These are phyloP conservation scores for Phyllotreta striolata DNA, from an alignment of 2,888 invertebrate genomes.

Conservation along the genomic window DNA sequence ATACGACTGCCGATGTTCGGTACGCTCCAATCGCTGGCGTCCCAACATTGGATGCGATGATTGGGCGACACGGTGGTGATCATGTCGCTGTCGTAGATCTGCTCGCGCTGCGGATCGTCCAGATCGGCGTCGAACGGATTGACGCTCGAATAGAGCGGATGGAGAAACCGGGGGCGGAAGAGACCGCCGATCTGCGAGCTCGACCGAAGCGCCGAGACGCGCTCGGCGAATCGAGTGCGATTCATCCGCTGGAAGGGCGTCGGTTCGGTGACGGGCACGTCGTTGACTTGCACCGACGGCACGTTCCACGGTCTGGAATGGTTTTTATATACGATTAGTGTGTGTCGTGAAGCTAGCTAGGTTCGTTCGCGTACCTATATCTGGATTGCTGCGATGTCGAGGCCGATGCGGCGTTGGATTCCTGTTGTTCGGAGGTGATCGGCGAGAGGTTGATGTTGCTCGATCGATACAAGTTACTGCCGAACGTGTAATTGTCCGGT, in stretches of 20 bases:
- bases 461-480: constrained; percentile 44
- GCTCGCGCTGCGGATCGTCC: constrained; percentile 57
- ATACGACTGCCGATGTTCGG: constrained; percentile 79
- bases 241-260: constrained; percentile 40
- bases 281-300: constrained; percentile 67
- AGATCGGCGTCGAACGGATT: constrained; percentile 59
- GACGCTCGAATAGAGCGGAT: constrained; percentile 63
- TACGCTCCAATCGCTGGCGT: constrained; percentile 74
- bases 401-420: background rate
- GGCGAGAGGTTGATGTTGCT: constrained; percentile 46
- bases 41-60: constrained; percentile 86
- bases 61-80: constrained; percentile 70
- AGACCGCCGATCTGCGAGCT: constrained; percentile 49
- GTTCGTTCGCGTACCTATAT: background rate
- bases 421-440: constrained; percentile 2
- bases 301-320: constrained; percentile 48
- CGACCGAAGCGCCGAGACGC: constrained; percentile 51
- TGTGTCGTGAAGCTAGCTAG: background rate
- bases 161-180: constrained; percentile 58
- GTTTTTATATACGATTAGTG: background rate
- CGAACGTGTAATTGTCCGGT: constrained; percentile 43
- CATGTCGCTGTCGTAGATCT: constrained; percentile 59
- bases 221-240: constrained; percentile 53
- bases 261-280: constrained; percentile 63
- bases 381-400: background rate